Evolutionary conservation across 2,888 invertebrate genomes (phyloP).

Genomic region (Caprella mutica): DNA sequence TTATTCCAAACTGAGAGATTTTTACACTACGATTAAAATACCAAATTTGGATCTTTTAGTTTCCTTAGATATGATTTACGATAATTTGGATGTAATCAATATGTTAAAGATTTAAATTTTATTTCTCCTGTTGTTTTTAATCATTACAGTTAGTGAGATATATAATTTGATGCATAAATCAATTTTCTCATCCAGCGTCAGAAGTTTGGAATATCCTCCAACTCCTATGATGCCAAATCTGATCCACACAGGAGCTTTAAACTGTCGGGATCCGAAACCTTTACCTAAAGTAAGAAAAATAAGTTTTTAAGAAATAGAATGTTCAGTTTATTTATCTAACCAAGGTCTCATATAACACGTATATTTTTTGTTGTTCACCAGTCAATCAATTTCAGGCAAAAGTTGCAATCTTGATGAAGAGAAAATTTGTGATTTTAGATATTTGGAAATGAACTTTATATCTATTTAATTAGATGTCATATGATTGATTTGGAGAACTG

Average conservation of each 20-base stretch:
- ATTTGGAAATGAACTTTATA: too few species aligned
- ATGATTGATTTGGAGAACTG: too few species aligned
- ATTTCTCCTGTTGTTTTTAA: too few species aligned
- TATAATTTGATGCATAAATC: neutral
- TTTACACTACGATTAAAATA: too few species aligned
- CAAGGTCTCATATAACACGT: too few species aligned
- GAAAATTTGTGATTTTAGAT: too few species aligned
- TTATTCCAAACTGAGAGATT: neutral
- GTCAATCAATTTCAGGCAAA: neutral
- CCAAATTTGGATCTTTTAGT: neutral
- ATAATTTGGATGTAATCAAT: too few species aligned
- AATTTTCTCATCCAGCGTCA: neutral
- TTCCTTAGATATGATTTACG: too few species aligned
- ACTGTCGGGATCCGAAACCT: neutral
- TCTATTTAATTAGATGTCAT: too few species aligned
- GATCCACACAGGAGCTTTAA: neutral
- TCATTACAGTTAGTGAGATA: neutral
- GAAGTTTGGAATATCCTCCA: neutral
- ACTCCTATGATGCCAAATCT: neutral
- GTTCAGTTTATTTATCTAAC: neutral
- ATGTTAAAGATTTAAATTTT: too few species aligned
- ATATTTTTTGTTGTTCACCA: neutral
- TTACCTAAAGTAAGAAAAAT: neutral
- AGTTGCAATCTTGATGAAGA: too few species aligned
- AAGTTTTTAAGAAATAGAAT: neutral